Evolutionary conservation across 2,888 invertebrate species (phyloP).

Genomic region (Meloe dianella): DNA sequence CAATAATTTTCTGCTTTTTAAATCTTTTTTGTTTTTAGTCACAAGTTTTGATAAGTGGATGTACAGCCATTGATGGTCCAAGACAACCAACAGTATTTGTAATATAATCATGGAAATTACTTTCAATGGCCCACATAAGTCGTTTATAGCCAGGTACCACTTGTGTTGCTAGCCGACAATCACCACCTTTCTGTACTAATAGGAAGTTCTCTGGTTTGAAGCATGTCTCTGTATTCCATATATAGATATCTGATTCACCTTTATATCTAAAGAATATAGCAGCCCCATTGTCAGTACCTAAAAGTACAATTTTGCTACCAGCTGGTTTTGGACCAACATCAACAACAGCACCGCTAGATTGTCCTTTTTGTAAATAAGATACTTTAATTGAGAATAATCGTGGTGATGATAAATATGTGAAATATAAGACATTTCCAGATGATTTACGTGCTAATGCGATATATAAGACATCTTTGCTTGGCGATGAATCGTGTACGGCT

Average conservation of each 20-base stretch:
- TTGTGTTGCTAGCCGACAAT: conserved; percentile 67
- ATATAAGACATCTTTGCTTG: conserved; percentile 65
- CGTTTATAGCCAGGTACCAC: conserved; percentile 66
- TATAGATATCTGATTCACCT: conserved; percentile 67
- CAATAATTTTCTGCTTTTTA: not conserved
- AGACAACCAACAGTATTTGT: conserved; percentile 66
- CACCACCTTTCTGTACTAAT: conserved; percentile 66
- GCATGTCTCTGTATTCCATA: conserved; percentile 68
- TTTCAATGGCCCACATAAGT: conserved; percentile 69
- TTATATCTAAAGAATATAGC: conserved; percentile 68
- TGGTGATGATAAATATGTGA: conserved; percentile 66
- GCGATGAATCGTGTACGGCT: conserved; percentile 54
- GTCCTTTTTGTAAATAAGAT: conserved; percentile 62
- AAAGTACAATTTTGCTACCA: conserved; percentile 61
- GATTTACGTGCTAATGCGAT: conserved; percentile 62
- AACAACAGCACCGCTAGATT: conserved; percentile 63
- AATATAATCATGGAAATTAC: conserved; percentile 71
- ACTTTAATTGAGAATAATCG: conserved; percentile 66
- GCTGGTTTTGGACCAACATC: conserved; percentile 65
- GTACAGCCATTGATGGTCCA: conserved; percentile 67
- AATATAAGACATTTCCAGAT: conserved; percentile 61
- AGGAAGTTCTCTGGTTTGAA: conserved; percentile 65
- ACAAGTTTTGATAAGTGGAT: conserved; percentile 65
- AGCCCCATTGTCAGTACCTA: conserved; percentile 67
- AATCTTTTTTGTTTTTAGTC: conserved; percentile 41